Conservation (phyloP, 2,888 invertebrate species). For the Phania funesta region DNA sequence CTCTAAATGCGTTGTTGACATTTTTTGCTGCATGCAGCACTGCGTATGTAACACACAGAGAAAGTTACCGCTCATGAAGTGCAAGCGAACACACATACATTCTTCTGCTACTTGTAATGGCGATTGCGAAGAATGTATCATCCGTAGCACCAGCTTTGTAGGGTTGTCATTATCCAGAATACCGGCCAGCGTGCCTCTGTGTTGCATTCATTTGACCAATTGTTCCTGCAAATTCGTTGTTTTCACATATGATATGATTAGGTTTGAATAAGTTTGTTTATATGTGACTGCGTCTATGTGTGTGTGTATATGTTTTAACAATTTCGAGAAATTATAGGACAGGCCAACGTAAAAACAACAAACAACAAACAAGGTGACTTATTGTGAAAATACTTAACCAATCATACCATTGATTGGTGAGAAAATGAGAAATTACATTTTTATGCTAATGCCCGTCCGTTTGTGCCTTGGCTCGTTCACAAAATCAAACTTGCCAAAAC, state of each 20-base stretch:
- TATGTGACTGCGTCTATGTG: neutral
- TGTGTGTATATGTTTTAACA: neutral
- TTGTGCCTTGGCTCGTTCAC: neutral
- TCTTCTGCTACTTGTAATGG: constrained; percentile 5
- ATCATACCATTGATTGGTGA: constrained; percentile 65
- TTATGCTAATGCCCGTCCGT: constrained; percentile 55
- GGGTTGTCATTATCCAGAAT: constrained; percentile 25
- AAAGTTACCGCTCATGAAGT: constrained; percentile 45
- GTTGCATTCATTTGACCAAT: constrained; percentile 25
- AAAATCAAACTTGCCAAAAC: constrained; percentile 45
- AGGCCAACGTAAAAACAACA: constrained; percentile 28
- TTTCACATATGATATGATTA: constrained; percentile 1
- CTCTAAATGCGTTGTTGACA: constrained; percentile 53
- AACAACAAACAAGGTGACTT: constrained; percentile 60
- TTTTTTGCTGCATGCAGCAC: constrained; percentile 41
- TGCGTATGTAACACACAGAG: constrained; percentile 44
- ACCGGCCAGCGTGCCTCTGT: neutral
- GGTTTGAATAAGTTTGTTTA: neutral
- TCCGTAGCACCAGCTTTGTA: neutral
- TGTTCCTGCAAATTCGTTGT: constrained; percentile 18
- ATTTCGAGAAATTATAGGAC: constrained; percentile 46
- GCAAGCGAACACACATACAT: neutral
- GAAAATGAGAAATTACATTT: constrained; percentile 67
- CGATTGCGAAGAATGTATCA: constrained; percentile 12
- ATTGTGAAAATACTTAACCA: constrained; percentile 60